Evolutionary conservation across 2,797 vertebrate species (phyloP).

Genomic region (Brotula barbata): DNA sequence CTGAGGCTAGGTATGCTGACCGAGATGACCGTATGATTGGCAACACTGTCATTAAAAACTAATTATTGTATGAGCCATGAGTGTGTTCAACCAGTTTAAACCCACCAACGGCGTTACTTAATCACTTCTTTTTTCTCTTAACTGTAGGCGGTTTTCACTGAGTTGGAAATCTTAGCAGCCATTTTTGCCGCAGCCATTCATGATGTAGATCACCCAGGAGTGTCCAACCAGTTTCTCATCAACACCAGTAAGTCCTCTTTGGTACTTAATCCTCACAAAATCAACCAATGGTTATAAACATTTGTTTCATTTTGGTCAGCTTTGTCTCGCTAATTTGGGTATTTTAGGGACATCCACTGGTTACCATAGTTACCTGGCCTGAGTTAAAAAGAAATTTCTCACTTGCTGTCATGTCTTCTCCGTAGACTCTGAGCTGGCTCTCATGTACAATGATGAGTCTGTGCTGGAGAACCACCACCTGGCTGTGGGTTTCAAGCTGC

Average conservation of each 20-base stretch:
- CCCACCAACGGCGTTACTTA: no score
- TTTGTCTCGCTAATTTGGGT: constrained; percentile 14
- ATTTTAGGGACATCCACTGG: constrained; percentile 16
- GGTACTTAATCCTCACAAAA: background rate
- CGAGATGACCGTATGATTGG: no score
- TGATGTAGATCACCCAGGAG: constrained; percentile 97
- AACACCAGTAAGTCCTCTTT: constrained; percentile 91
- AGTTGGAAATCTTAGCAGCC: constrained; percentile 95
- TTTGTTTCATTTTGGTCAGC: constrained; percentile 13
- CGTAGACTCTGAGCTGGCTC: constrained; percentile 93
- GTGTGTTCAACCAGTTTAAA: no score
- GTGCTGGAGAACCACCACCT: constrained; percentile 98
- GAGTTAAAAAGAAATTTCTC: constrained; percentile 26
- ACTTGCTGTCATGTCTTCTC: constrained; percentile 29
- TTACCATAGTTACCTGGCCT: constrained; percentile 34
- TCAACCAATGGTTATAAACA: background rate
- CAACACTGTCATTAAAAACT: no score
- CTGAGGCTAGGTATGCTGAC: background rate
- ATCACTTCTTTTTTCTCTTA: background rate
- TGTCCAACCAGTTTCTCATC: constrained; percentile 99
- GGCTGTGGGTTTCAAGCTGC: constrained; percentile 95
- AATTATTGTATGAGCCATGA: no score
- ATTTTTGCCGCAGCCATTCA: constrained; percentile 98
- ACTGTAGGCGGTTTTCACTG: constrained; percentile 93
- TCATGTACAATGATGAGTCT: constrained; percentile 99